These are phyloP conservation scores for Morone saxatilis DNA, from an alignment of 2,113 vertebrate genomes.

Conservation along the genomic window DNA sequence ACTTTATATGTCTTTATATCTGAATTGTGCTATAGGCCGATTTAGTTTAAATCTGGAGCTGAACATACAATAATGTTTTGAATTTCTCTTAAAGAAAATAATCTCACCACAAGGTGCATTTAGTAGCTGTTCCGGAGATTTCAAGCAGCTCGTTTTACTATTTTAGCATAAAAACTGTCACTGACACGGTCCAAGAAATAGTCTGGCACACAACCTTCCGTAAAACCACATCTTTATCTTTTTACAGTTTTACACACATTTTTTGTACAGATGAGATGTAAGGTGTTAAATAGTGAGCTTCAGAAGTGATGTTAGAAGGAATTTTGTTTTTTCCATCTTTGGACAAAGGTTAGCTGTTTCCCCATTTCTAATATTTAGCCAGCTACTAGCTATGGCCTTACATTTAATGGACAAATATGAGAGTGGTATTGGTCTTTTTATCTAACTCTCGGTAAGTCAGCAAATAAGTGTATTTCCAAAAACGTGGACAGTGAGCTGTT, in stretches of 20 bases:
- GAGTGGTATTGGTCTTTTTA: neutral
- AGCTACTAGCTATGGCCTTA: neutral
- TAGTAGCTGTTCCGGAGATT: neutral
- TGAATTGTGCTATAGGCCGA: too few species aligned
- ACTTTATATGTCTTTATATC: neutral
- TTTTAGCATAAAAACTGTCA: neutral
- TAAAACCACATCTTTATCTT: neutral
- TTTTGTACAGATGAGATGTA: neutral
- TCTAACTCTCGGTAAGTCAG: conserved; percentile 11
- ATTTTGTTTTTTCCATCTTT: neutral
- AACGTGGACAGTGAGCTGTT: neutral
- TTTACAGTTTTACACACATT: neutral
- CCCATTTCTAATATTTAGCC: neutral
- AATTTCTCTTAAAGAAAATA: neutral
- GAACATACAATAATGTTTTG: neutral
- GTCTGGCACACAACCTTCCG: neutral
- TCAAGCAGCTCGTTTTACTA: neutral
- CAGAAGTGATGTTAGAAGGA: neutral
- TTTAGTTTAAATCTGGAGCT: neutral
- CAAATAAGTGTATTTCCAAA: neutral
- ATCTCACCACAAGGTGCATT: neutral
- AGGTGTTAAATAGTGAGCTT: neutral
- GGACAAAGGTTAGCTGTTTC: neutral
- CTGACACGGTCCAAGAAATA: neutral
- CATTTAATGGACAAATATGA: neutral